These are phyloP conservation scores for Fregata magnificens DNA, from an alignment of 2,113 vertebrate genomes.

Conservation along the genomic window DNA sequence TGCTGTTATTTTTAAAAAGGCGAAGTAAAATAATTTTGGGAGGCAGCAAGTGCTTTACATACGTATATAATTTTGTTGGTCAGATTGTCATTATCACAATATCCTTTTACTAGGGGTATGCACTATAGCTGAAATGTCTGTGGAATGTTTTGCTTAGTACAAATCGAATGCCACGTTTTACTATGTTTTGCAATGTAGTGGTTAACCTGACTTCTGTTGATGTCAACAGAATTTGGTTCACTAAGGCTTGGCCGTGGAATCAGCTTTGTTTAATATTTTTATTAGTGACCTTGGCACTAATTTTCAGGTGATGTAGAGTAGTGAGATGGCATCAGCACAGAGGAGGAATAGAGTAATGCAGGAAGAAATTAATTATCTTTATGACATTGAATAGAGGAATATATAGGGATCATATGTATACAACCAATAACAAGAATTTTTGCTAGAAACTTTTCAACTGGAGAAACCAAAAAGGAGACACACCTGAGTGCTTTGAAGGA, in stretches of 20 bases:
- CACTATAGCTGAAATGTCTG: neutral
- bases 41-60: neutral
- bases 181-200: neutral
- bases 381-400: neutral
- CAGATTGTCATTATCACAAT: neutral
- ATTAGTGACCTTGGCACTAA: neutral
- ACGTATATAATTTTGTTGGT: neutral
- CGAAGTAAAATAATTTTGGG: neutral
- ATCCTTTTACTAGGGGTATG: neutral
- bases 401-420: neutral
- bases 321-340: neutral
- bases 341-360: neutral
- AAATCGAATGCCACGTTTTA: neutral
- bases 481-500: neutral
- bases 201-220: neutral
- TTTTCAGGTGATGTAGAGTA: neutral
- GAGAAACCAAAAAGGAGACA: neutral
- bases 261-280: neutral
- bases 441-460: neutral
- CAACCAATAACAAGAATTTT: neutral
- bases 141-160: neutral
- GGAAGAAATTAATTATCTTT: neutral
- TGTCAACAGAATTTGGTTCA: neutral
- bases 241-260: neutral
- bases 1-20: neutral